Base-by-base conservation (phyloP, 2,888 invertebrate species). In the Cryptocephalus primarius region DNA sequence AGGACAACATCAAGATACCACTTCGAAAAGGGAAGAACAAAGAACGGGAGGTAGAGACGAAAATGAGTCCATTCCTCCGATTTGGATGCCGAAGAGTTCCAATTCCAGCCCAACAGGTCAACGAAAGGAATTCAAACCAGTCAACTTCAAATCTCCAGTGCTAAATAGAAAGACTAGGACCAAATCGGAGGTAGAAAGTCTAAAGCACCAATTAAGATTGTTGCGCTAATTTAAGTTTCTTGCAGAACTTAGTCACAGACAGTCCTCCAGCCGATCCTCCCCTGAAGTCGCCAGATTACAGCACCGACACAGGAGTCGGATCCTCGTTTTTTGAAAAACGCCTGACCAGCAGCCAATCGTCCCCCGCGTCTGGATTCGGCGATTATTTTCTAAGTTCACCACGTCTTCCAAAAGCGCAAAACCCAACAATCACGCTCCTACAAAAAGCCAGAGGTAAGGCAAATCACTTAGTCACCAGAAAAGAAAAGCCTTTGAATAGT, bases 361-460 rank as follows among this genome's bases (percentile, higher is more conserved):
- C 82, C 1, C 83, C 83, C 1, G 74, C 76, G 38, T 76, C 80
- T 42, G 82, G 82, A 53, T 71, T 76, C 59, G 67, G 68, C 12
- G 70, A 73, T 49, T 67, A 70, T 46, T 55, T 34, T 4, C 13
- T 60, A 2, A 50, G 55, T 9, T 59, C 69, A 9, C 65, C 72
- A 12, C 68, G 74, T 55, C 72, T 89, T 57, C 90, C 90, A 3
- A 77, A 79, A 58, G 87, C 85, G 1, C 89, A 89, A 70, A 90
- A 88, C 70, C 89, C 90, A 1, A 89, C 88, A 8, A 86, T 91
- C 58, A 90, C 89, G 1, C 72, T 91, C 38, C 75, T 91, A 49
- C 89, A 91, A 72, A 91, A 88, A 72, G 88, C 88, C 47, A 77
- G 90, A 83, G 90, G 91, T 90, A 73, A 51, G 42, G 39, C 12